Conservation (phyloP, 1,140 invertebrate genomes). For the Drosophila biarmipes region DNA sequence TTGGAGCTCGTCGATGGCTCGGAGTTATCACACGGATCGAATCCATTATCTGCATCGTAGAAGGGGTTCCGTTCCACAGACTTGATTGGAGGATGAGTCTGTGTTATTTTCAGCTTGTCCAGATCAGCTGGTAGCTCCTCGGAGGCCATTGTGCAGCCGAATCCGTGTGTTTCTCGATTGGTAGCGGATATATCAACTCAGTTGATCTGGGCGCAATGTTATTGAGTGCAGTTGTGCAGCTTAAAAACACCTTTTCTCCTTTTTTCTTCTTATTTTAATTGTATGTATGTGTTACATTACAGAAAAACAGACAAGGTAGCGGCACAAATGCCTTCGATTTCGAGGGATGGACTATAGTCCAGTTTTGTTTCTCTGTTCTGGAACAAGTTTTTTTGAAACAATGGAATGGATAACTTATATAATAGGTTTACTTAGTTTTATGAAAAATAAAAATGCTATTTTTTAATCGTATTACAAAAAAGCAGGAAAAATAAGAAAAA, state of each 20-base stretch:
- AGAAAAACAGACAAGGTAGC: slow-evolving; percentile 31
- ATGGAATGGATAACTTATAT: not conserved
- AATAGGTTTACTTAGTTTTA: not conserved
- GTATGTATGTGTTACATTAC: slow-evolving; percentile 42
- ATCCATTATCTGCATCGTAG: slow-evolving; percentile 39
- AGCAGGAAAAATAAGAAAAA: no score
- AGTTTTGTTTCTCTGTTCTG: not conserved
- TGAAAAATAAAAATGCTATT: no score
- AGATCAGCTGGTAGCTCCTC: slow-evolving; percentile 41
- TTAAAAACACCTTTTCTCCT: slow-evolving; percentile 12
- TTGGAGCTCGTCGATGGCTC: slow-evolving; percentile 11
- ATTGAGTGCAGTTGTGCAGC: not conserved
- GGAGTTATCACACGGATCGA: slow-evolving; percentile 15
- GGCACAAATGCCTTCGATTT: not conserved
- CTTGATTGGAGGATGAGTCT: slow-evolving; percentile 41
- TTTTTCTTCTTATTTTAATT: slow-evolving; percentile 36
- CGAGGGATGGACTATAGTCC: not conserved
- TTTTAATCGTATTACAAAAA: no score
- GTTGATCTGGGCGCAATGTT: not conserved
- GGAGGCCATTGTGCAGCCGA: slow-evolving; percentile 15
- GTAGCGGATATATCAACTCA: not conserved
- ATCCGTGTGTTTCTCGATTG: not conserved
- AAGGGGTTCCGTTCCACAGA: slow-evolving; percentile 34
- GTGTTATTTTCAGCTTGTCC: slow-evolving; percentile 50
- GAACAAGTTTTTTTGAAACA: not conserved